A percentile compares a stretch with the other conserved stretches of the same genome.
phyloP scores from a whole-genome alignment of 2,113 vertebrate genomes.

The Melanocharis versteri region DNA sequence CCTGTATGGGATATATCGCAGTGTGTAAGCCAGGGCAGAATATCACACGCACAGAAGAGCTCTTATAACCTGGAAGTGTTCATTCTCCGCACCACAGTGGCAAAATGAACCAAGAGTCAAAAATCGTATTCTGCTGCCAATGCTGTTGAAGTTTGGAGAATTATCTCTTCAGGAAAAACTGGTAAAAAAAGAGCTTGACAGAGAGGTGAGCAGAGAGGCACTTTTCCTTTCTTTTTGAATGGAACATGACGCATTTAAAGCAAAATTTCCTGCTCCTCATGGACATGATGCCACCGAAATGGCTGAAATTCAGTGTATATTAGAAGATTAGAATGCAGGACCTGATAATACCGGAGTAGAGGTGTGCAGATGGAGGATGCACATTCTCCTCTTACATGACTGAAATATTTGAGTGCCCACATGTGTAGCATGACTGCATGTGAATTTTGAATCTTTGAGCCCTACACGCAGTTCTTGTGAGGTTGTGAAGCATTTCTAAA shows the following conservation, averaged over 20 bases:
- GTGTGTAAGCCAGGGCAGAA: rapidly evolving
- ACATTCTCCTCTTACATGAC: background rate
- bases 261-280: background rate
- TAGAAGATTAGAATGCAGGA: background rate
- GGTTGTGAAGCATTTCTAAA: background rate
- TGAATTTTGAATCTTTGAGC: background rate
- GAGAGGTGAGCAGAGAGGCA: background rate
- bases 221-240: background rate
- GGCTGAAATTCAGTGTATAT: background rate
- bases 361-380: background rate
- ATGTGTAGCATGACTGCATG: background rate
- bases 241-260: background rate
- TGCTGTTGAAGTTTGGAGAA: background rate
- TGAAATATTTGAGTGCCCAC: background rate
- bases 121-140: background rate
- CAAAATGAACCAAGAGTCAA: background rate
- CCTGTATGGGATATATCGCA: background rate
- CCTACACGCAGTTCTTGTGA: background rate
- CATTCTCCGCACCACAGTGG: background rate
- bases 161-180: background rate
- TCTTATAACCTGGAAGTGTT: background rate
- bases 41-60: background rate
- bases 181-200: background rate
- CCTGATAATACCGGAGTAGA: background rate
- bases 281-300: background rate